Conservation (phyloP, 2,888 invertebrate species). For the Erebia palarica region DNA sequence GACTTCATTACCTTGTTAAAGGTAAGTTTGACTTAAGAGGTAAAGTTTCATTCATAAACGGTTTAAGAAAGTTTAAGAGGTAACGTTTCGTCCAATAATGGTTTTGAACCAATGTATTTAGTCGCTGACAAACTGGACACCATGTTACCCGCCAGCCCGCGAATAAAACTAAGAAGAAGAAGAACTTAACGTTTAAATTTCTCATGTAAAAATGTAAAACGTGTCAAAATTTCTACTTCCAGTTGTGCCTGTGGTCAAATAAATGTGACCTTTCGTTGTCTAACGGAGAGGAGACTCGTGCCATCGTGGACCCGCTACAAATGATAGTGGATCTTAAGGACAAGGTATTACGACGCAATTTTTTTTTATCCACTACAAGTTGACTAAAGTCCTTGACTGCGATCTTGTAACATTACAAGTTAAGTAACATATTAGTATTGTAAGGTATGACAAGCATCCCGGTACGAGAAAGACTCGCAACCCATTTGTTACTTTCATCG, state of each 20-base stretch:
- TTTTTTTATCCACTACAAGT: too few species aligned
- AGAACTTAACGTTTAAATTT: too few species aligned
- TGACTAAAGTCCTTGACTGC: too few species aligned
- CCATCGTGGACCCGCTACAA: slow-evolving; percentile 59
- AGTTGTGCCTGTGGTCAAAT: slow-evolving; percentile 96
- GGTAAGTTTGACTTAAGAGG: slow-evolving; percentile 59
- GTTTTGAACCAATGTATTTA: slow-evolving; percentile 77
- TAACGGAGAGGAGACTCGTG: slow-evolving; percentile 91
- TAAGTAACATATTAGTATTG: too few species aligned
- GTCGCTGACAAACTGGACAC: slow-evolving; percentile 68
- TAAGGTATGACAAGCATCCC: too few species aligned
- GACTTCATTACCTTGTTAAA: slow-evolving; percentile 83
- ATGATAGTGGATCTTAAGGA: slow-evolving; percentile 63
- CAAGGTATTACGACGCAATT: slow-evolving; percentile 49
- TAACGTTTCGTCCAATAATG: slow-evolving; percentile 56
- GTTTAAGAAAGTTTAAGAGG: slow-evolving; percentile 64
- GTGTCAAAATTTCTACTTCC: slow-evolving; percentile 46
- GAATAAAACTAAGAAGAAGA: too few species aligned
- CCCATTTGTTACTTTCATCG: too few species aligned
- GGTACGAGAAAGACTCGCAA: too few species aligned
- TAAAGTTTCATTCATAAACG: slow-evolving; percentile 56
- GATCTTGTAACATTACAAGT: too few species aligned
- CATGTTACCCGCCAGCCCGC: slow-evolving; percentile 52
- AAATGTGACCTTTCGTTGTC: slow-evolving; percentile 59
- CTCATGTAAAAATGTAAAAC: too few species aligned